Percentiles rank a stretch among this genome's conserved stretches.
Conservation (phyloP, 30 jellyfish, hydroid and myxozoan species). For the Cassiopea xamachana region DNA sequence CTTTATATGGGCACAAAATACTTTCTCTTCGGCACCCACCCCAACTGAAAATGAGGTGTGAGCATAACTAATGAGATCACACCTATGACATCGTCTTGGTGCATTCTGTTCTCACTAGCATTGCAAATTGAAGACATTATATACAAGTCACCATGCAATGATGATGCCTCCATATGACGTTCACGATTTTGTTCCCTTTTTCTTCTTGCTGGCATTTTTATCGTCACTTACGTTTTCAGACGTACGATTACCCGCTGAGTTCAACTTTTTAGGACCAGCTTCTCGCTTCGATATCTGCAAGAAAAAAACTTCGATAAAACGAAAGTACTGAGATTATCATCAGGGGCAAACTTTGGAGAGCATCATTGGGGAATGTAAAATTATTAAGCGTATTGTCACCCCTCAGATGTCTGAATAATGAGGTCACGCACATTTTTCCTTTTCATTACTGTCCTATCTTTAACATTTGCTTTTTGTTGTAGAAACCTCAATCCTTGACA, state of each 20-base stretch:
- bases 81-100: neutral
- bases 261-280: slow-evolving; percentile 58
- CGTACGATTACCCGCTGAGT: slow-evolving; percentile 41
- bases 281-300: slow-evolving; percentile 65
- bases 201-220: slow-evolving; percentile 50
- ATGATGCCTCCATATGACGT: too few species aligned
- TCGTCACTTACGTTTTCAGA: slow-evolving; percentile 56
- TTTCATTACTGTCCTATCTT: too few species aligned
- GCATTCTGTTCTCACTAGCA: neutral
- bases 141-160: neutral
- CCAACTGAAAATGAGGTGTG: neutral
- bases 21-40: too few species aligned
- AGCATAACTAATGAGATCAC: neutral
- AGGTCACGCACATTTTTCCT: too few species aligned
- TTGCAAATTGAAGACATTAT: neutral
- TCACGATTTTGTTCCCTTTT: slow-evolving; percentile 41
- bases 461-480: too few species aligned
- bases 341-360: too few species aligned
- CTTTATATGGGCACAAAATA: too few species aligned
- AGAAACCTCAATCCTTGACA: too few species aligned
- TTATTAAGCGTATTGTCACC: too few species aligned
- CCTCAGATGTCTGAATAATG: too few species aligned
- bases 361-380: too few species aligned
- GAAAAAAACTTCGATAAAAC: neutral
- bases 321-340: too few species aligned